A percentile compares a stretch with the other conserved stretches of the same genome.
Evolutionary conservation across 2,113 vertebrate genomes (phyloP).

Genomic region (Xiphophorus hellerii): DNA sequence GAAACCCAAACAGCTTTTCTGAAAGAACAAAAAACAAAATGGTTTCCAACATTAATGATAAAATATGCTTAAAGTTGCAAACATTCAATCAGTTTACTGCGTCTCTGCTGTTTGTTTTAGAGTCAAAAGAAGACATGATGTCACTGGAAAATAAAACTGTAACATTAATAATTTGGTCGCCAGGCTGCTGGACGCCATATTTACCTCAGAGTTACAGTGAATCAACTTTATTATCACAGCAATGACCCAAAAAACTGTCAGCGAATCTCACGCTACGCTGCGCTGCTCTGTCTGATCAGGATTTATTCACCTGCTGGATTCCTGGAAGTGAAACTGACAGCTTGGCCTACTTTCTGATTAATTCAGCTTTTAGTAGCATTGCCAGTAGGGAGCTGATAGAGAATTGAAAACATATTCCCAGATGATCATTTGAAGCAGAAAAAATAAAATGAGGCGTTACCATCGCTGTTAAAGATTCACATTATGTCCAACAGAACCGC

Average conservation of each 20-base stretch:
- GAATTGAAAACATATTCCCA: too few species aligned
- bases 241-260: background rate
- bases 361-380: background rate
- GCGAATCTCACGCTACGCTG: background rate
- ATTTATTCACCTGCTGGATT: background rate
- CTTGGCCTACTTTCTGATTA: background rate
- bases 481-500: background rate
- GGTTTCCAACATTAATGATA: background rate
- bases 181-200: background rate
- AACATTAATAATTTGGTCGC: background rate
- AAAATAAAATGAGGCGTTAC: background rate
- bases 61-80: background rate
- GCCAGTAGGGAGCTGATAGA: too few species aligned
- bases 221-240: background rate
- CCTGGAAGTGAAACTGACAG: background rate
- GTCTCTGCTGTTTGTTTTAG: background rate
- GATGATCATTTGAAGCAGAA: background rate
- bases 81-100: background rate
- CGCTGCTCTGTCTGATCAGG: background rate
- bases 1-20: constrained; percentile 57
- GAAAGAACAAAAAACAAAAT: background rate
- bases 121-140: background rate
- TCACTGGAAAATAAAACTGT: background rate
- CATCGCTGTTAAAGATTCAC: background rate
- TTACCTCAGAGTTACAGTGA: background rate